phyloP scores from a whole-genome alignment of 1,140 invertebrate genomes.

The Eriosoma lanigerum region DNA sequence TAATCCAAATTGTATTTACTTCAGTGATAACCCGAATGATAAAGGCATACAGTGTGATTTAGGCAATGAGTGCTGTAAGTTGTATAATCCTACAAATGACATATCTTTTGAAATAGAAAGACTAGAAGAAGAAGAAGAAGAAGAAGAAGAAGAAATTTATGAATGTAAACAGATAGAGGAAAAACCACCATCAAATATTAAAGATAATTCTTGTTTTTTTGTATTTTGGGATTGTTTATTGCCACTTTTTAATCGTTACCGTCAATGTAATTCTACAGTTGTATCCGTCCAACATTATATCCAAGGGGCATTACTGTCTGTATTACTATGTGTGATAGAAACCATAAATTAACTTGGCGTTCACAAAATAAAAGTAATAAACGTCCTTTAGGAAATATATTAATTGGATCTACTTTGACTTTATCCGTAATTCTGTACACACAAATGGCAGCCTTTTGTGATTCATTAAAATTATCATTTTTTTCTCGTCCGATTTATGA shows the following conservation, averaged over 20 bases:
- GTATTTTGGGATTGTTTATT: slow-evolving; percentile 29
- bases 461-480: slow-evolving; percentile 4
- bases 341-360: neutral
- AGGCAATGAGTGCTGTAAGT: neutral
- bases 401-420: neutral
- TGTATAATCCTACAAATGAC: neutral
- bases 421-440: neutral
- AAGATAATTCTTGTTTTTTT: slow-evolving; percentile 11
- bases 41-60: slow-evolving; percentile 16
- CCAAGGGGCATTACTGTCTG: neutral
- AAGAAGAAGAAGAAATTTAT: neutral
- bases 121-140: neutral
- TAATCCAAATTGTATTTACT: slow-evolving; percentile 1
- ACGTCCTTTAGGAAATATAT: neutral
- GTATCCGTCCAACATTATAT: neutral
- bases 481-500: neutral
- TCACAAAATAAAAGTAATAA: slow-evolving; percentile 2
- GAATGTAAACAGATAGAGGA: neutral
- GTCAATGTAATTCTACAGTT: slow-evolving; percentile 13
- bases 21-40: slow-evolving; percentile 5
- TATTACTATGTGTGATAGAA: neutral
- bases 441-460: slow-evolving; percentile 6
- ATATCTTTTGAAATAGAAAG: neutral
- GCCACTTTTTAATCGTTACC: slow-evolving; percentile 19
- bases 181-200: neutral